Percentiles rank a stretch among this genome's conserved stretches.
Conservation (phyloP, 2,888 invertebrate genomes). For the Noctuana brunneofusca region DNA sequence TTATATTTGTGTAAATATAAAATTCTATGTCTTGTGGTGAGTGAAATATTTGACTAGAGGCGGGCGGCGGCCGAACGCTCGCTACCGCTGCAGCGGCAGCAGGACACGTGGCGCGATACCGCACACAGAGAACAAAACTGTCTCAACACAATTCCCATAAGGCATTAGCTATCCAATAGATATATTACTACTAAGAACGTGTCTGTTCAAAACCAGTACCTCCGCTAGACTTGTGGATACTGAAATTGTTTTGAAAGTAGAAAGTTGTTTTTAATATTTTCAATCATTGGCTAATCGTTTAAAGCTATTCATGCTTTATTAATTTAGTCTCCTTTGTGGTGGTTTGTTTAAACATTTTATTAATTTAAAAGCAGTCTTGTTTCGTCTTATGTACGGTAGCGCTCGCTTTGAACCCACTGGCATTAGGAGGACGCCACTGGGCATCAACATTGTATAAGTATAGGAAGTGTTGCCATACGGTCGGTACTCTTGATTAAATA, state of each 20-base stretch:
- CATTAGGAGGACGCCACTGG: slow-evolving; percentile 16
- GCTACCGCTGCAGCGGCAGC: slow-evolving; percentile 41
- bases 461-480: slow-evolving; percentile 14
- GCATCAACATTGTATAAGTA: slow-evolving; percentile 13
- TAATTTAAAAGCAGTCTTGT: slow-evolving; percentile 34
- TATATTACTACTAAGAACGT: slow-evolving; percentile 13
- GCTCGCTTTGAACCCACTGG: slow-evolving; percentile 35
- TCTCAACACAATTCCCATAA: slow-evolving; percentile 19
- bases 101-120: slow-evolving; percentile 31
- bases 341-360: slow-evolving; percentile 26
- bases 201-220: slow-evolving; percentile 21
- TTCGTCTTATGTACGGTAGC: slow-evolving; percentile 34
- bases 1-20: slow-evolving; percentile 84
- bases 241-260: slow-evolving; percentile 3
- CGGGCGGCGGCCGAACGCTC: slow-evolving; percentile 61
- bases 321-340: slow-evolving; percentile 14
- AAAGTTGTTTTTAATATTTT: background rate
- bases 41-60: slow-evolving; percentile 83
- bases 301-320: slow-evolving; percentile 14
- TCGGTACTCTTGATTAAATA: background rate
- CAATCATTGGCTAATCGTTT: slow-evolving; percentile 15
- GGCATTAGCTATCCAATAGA: slow-evolving; percentile 24
- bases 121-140: slow-evolving; percentile 39
- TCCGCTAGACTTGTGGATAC: slow-evolving; percentile 5
- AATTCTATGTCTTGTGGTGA: slow-evolving; percentile 80